phyloP scores from a whole-genome alignment of 2,888 invertebrate species.

The Cerceris rybyensis region DNA sequence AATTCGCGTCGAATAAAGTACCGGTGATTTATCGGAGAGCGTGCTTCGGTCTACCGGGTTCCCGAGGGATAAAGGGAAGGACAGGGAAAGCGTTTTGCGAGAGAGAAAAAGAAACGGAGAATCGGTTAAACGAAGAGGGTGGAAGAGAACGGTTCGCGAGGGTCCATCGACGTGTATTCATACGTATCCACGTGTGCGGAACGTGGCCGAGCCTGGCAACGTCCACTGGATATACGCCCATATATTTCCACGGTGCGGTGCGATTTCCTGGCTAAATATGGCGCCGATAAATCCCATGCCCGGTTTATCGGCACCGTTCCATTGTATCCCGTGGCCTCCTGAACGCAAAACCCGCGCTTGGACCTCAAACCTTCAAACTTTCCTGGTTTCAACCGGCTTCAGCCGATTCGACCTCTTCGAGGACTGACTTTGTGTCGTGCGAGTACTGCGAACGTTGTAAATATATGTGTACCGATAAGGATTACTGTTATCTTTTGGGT shows the following conservation, averaged over 20 bases:
- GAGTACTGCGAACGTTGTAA: no score
- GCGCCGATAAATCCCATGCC: conserved; percentile 62
- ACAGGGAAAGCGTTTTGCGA: no score
- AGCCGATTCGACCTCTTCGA: no score
- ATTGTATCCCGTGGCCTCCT: conserved; percentile 54
- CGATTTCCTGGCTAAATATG: conserved; percentile 66
- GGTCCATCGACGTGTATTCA: conserved; percentile 29
- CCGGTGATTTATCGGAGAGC: conserved; percentile 42
- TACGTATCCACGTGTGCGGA: conserved; percentile 8
- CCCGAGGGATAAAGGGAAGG: conserved; percentile 10
- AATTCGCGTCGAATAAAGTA: conserved; percentile 47
- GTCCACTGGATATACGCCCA: conserved; percentile 28
- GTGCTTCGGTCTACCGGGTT: conserved; percentile 3
- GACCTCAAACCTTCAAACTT: conserved; percentile 1
- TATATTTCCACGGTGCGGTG: conserved; percentile 50
- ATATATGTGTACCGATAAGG: no score
- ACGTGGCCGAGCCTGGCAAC: conserved; percentile 17
- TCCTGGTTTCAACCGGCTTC: no score
- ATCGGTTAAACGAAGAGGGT: conserved; percentile 5
- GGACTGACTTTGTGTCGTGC: no score
- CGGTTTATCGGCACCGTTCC: conserved; percentile 63
- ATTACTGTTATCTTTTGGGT: no score
- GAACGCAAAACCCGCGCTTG: conserved; percentile 29
- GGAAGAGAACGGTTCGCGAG: neutral
- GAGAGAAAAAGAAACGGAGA: no score